phyloP scores from a whole-genome alignment of 2,888 invertebrate genomes.

The Melinaea marsaeus region DNA sequence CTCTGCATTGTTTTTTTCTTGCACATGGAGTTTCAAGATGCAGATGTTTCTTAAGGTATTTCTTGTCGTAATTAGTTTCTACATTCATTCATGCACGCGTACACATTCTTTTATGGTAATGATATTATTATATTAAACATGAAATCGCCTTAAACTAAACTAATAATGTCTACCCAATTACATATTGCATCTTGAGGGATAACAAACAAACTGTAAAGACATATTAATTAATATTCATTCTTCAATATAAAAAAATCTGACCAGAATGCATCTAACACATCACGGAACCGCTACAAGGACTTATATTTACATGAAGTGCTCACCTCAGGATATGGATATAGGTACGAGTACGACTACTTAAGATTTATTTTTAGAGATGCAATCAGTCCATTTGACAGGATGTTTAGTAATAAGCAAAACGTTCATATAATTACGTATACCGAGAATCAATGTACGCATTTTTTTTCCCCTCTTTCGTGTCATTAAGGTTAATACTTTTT shows the following conservation, averaged over 20 bases:
- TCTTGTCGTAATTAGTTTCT: constrained; percentile 10
- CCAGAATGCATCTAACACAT: constrained; percentile 29
- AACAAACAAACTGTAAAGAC: no score
- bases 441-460: not conserved
- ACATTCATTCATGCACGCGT: constrained; percentile 6
- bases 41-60: constrained; percentile 13
- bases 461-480: no score
- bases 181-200: no score
- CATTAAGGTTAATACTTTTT: no score
- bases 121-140: no score
- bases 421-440: constrained; percentile 19
- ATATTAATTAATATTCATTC: no score
- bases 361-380: constrained; percentile 32
- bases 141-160: no score
- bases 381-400: constrained; percentile 41
- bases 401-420: constrained; percentile 45
- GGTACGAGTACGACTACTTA: not conserved
- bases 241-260: constrained; percentile 5
- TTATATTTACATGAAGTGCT: constrained; percentile 44
- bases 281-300: constrained; percentile 44
- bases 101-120: not conserved
- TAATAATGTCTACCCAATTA: no score
- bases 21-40: constrained; percentile 16
- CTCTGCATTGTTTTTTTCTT: constrained; percentile 18
- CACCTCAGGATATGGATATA: constrained; percentile 10